Base-by-base conservation (phyloP, 2,888 invertebrate species). In the Disparrhopalites patrizii region DNA sequence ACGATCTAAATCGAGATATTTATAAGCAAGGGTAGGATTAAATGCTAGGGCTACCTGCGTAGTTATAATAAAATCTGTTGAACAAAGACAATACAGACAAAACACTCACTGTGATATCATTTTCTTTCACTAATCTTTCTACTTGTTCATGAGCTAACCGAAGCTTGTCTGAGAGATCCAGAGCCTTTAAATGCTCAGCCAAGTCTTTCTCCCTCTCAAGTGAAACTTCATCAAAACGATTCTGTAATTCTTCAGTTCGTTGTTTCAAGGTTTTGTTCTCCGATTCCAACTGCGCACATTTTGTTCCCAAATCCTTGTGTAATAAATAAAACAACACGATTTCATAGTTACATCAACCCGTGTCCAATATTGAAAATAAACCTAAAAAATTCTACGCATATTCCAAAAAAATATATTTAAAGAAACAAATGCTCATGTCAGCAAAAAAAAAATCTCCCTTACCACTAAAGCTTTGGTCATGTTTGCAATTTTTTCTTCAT, bases 141-240 rank as follows among this genome's bases (percentile, higher is more conserved):
- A 61, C 8, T 25, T 36, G 31, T 20, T 57, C 57, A 20, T 62
- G 25, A 2, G 28, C 25, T 18, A 58, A 36, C 7, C 58, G 38
- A 13, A 67, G 13, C 31, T 56, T 33, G 7, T 36, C 36, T 13
- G 51, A 25, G 15, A 70, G 40, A 40, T 68, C 38, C 8, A 52
- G 68, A 25, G 66, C 70, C 23, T 71, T 69, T 40, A 66, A 52
- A 33, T 65, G 64, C 13, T 63, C 60, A 15, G 60, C 20, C 18
- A 36, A 50, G 20, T 70, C 31, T 13, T 57, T 38, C 23, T 52
- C 23, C 60, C 66, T 66, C 51, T 64, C 65, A 23, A 65, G 47
- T 25, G 68, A 50, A 51, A 66, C 68, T 5, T 54, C 47, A 8
- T 43, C 5, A 4, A 57, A 15, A 3, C n/a, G 27, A 50, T 18